phyloP scores from a whole-genome alignment of 1,140 invertebrate genomes.

The Spodoptera litura region DNA sequence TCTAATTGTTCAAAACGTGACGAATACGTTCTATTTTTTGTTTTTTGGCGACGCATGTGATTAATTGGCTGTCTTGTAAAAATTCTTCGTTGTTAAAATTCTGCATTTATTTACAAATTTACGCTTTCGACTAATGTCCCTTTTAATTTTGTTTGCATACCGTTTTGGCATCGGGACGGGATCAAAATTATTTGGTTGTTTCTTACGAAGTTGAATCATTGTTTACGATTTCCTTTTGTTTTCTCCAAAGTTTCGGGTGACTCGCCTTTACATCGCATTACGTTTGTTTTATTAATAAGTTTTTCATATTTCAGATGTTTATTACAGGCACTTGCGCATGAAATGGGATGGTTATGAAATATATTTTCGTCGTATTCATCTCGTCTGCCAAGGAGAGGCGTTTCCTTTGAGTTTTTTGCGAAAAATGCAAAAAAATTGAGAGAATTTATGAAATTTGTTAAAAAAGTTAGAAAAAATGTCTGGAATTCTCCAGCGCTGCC shows the following conservation, averaged over 20 bases:
- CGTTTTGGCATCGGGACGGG: constrained; percentile 16
- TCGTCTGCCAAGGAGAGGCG: background rate
- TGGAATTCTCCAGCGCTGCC: constrained; percentile 63
- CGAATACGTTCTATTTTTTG: constrained; percentile 71
- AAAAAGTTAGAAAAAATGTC: constrained; percentile 11
- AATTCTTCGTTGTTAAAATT: constrained; percentile 35
- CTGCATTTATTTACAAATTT: constrained; percentile 43
- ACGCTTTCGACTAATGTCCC: constrained; percentile 7
- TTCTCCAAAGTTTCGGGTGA: background rate
- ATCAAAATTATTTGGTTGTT: constrained; percentile 4
- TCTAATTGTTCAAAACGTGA: constrained; percentile 61
- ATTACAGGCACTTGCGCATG: background rate
- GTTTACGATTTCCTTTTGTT: constrained; percentile 8
- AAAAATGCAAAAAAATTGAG: background rate
- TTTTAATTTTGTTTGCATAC: constrained; percentile 42
- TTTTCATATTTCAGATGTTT: constrained; percentile 1
- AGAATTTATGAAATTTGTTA: background rate
- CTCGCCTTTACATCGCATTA: constrained; percentile 12
- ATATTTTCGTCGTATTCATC: constrained; percentile 5
- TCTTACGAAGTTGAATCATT: background rate
- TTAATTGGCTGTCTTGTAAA: constrained; percentile 70
- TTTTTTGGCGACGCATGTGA: constrained; percentile 66
- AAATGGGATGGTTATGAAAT: constrained; percentile 17
- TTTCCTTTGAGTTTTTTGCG: background rate
- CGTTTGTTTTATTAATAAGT: constrained; percentile 14